phyloP scores from a whole-genome alignment of 2,797 vertebrate species.

The Labroides dimidiatus region DNA sequence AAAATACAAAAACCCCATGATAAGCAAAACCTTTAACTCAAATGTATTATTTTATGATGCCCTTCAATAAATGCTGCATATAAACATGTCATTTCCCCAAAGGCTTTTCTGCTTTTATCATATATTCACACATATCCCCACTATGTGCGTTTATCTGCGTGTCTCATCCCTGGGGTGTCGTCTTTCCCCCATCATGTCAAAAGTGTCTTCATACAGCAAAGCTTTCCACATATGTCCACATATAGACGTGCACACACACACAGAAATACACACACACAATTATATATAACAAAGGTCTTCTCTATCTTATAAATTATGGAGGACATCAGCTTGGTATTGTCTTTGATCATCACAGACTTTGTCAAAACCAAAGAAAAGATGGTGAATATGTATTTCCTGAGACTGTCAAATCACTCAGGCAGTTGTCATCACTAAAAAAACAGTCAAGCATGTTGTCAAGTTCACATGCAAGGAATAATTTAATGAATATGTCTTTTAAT shows the following conservation, averaged over 20 bases:
- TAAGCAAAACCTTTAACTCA: conserved; percentile 9
- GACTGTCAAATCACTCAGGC: not conserved
- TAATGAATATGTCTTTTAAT: too few relatives aligned
- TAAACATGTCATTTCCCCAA: conserved; percentile 23
- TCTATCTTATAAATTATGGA: not conserved
- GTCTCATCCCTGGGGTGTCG: conserved; percentile 11
- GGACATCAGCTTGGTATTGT: not conserved
- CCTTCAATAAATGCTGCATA: conserved; percentile 16
- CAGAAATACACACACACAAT: not conserved
- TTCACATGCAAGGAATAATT: too few relatives aligned
- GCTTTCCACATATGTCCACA: not conserved
- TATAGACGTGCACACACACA: not conserved
- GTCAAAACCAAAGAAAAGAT: not conserved
- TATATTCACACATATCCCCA: conserved; percentile 1
- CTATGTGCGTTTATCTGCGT: not conserved
- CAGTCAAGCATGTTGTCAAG: not conserved
- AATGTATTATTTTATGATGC: conserved; percentile 15
- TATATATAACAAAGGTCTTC: not conserved
- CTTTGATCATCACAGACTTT: not conserved
- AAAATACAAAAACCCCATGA: conserved; percentile 13
- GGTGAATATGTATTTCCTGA: not conserved
- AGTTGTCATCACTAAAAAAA: not conserved
- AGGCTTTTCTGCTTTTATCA: conserved; percentile 3
- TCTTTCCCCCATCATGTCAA: conserved; percentile 4
- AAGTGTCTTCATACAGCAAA: not conserved